Base-by-base conservation (phyloP, 2,888 invertebrate genomes). In the Cantharis rufa region DNA sequence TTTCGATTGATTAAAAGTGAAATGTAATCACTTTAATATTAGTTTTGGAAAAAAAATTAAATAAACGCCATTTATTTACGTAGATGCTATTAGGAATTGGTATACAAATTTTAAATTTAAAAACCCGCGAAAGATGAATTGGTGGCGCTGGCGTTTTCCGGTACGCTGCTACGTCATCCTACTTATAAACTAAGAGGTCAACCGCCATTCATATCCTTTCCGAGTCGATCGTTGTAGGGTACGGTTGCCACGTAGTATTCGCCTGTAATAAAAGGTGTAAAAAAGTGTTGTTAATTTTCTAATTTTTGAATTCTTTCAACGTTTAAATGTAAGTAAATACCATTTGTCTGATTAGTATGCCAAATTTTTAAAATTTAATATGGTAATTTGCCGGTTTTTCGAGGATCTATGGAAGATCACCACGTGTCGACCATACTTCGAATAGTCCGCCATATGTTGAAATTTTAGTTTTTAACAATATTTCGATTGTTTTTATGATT, bases 221-320 rank as follows among this genome's bases (percentile, higher is more conserved):
- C 86, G 84, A 86, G 85, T 85, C 83, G 86, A 83, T 86, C 86
- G 85, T 87, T 86, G 84, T 81, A 81, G 84, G 83, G 88, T 87
- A 85, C 83, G 86, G 88, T 87, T 85, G 87, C 82, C 83, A 84
- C 83, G 83, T 83, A 83, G 82, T 86, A 84, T 83, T 84, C 83
- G 84, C 84, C 83, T 48, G n/a, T 48, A 48, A 48, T 48, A 48
- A n/a, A 48, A 48, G 48, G 48, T 48, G 48, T 48, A n/a, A 48
- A 48, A n/a, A 48, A 81, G 78, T 79, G 81, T 82, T 79, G 82
- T 82, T 83, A 82, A 84, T 82, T 84, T 81, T 82, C 83, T 81
- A 78, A 80, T 83, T 81, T 83, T 83, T 83, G 81, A 82, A 83
- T 85, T 85, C 84, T 84, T 85, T 86, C 85, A 84, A 77, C 79